Percentiles rank a stretch among this genome's conserved stretches.
These are phyloP conservation scores for Cryptosula pallasiana DNA, from an alignment of 2,888 invertebrate genomes.

Conservation along the genomic window DNA sequence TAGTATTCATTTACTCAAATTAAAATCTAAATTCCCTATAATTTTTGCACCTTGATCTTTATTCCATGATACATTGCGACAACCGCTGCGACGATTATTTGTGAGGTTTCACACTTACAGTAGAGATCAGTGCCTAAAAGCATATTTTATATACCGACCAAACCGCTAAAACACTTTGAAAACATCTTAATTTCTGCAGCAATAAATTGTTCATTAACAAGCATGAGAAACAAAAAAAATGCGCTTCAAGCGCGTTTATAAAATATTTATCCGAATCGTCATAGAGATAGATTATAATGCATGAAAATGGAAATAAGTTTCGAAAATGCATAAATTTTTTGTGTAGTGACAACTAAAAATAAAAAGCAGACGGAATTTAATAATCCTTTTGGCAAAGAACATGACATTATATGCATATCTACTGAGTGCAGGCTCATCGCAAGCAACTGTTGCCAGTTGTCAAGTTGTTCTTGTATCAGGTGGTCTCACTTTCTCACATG, in stretches of 20 bases:
- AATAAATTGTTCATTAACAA: too few relatives aligned
- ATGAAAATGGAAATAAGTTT: too few relatives aligned
- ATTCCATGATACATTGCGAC: background rate
- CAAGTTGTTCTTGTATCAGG: background rate
- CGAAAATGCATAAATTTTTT: too few relatives aligned
- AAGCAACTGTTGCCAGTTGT: background rate
- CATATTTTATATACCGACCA: too few relatives aligned
- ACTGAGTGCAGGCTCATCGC: background rate
- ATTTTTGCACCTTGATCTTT: background rate
- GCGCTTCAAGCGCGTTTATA: too few relatives aligned
- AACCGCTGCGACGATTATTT: background rate
- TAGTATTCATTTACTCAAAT: background rate
- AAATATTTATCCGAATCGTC: too few relatives aligned
- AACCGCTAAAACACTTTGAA: too few relatives aligned
- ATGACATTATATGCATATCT: background rate
- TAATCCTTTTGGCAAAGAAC: background rate
- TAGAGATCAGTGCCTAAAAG: background rate
- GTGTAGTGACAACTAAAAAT: too few relatives aligned
- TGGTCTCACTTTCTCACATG: background rate
- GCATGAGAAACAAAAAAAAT: too few relatives aligned
- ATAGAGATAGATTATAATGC: too few relatives aligned
- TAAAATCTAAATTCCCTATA: background rate
- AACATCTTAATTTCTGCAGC: too few relatives aligned
- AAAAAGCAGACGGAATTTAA: too few relatives aligned
- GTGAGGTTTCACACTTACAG: background rate